Percentiles rank a stretch among this genome's conserved stretches.
phyloP scores from a whole-genome alignment of 2,888 invertebrate species.

The Agonopterix arenella region DNA sequence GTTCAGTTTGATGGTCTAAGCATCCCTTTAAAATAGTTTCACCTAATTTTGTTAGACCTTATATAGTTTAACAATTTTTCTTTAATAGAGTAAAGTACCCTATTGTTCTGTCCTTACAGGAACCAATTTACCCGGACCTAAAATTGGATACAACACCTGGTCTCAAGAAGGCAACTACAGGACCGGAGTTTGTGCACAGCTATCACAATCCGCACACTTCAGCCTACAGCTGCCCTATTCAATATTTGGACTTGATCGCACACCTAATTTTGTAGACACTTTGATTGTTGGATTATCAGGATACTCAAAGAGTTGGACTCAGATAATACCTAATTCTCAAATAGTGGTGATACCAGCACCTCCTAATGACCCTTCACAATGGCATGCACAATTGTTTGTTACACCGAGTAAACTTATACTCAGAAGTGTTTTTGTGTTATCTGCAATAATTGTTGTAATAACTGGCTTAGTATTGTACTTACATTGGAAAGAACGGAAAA shows the following conservation, averaged over 20 bases:
- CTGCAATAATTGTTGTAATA: conserved; percentile 91
- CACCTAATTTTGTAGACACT: conserved; percentile 97
- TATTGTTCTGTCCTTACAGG: conserved; percentile 39
- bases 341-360: conserved; percentile 96
- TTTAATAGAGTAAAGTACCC: neutral
- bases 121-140: conserved; percentile 94
- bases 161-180: conserved; percentile 91
- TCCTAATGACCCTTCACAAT: conserved; percentile 83
- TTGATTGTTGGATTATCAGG: conserved; percentile 88
- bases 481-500: conserved; percentile 87
- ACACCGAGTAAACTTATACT: conserved; percentile 95
- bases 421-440: conserved; percentile 92
- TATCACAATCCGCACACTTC: conserved; percentile 94
- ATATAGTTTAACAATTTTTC: neutral
- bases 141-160: conserved; percentile 90
- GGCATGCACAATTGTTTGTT: conserved; percentile 95
- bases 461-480: conserved; percentile 89
- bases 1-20: too few relatives aligned
- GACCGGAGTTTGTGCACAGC: conserved; percentile 89
- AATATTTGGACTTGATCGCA: conserved; percentile 97
- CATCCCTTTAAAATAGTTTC: too few relatives aligned
- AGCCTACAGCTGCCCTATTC: conserved; percentile 96
- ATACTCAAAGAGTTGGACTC: conserved; percentile 86
- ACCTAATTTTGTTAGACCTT: too few relatives aligned
- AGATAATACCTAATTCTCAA: conserved; percentile 98